Base-by-base conservation (phyloP, 2,113 vertebrate genomes). In the Hoplias malabaricus region DNA sequence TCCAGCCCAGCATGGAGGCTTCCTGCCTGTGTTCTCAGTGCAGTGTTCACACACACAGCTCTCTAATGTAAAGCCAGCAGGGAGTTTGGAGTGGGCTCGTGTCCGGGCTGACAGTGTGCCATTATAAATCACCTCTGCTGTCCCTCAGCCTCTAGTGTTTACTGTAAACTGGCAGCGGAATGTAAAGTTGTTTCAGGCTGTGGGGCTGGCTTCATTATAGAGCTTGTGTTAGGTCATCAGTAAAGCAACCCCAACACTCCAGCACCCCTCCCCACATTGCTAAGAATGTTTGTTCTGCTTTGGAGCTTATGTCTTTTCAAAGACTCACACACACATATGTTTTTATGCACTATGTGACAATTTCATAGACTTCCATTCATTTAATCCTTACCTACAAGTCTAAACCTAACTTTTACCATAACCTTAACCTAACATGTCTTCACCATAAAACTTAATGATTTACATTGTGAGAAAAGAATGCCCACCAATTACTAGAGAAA, bases 201-300 rank as follows among this genome's bases (percentile, higher is more conserved):
- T 75, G 50, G 48, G 43, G 54, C 38, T 59, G 81, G 33, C 73
- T 57, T 75, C 68, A 76, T 71, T 76, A 48, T 76, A 50, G 38
- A 33, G 75, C 42, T 42, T 42, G 79, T 48, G 16, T 54, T 61
- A 75, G 78, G 50, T 59, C 69, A 29, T 66, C 67, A 81, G 81
- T 70, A 67, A 70, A 68, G 76, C 75, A 56, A 23, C 46, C 50
- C 56, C 73, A n/a, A 34, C 31, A 54, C 31, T 31, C 23, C 68
- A 63, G 42, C 74, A 77, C 69, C 48, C 67, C 61, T 53, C 48
- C 77, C 34, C 75, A 10, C 57, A 16, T 74, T 57, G 54, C 82
- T 90, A 85, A 79, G 86, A 86, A 82, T 91, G 89, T 90, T 90
- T 91, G 86, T 80, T 83, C 73, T 85, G 85, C 34, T 48, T 75